These are phyloP conservation scores for Peromyscus polionotus DNA, from an alignment of 2,113 vertebrate genomes.

Conservation along the genomic window DNA sequence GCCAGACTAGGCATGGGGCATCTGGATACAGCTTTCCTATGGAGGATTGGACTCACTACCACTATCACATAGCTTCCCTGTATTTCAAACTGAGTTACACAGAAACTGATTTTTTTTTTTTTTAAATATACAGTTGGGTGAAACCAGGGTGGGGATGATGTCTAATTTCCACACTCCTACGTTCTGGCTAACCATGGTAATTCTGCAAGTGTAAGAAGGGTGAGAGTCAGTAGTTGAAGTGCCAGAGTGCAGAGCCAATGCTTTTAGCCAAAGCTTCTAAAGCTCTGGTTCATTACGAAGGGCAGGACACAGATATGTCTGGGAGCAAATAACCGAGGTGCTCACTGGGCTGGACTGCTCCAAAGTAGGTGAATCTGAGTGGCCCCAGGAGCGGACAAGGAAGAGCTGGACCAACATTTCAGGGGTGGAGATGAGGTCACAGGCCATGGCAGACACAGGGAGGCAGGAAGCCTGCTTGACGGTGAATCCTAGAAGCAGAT, in stretches of 20 bases:
- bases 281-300: neutral
- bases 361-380: neutral
- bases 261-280: neutral
- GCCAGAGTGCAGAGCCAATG: neutral
- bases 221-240: neutral
- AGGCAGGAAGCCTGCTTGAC: neutral
- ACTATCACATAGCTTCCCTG: neutral
- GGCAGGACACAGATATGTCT: neutral
- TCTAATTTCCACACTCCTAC: neutral
- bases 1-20: neutral
- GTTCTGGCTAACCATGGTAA: neutral
- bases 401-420: neutral
- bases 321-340: neutral
- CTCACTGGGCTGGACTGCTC: neutral
- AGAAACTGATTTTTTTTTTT: neutral
- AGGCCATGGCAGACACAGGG: too few species aligned
- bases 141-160: neutral
- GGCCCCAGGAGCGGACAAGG: too few species aligned
- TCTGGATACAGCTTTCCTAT: neutral
- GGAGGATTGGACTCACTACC: neutral
- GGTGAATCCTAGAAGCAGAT: accelerated
- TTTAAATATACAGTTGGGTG: neutral
- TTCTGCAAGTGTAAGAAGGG: neutral
- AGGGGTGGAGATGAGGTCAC: neutral
- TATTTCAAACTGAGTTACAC: neutral